Conservation (phyloP, 1,140 invertebrate genomes). For the Zaprionus lachaisei region DNA sequence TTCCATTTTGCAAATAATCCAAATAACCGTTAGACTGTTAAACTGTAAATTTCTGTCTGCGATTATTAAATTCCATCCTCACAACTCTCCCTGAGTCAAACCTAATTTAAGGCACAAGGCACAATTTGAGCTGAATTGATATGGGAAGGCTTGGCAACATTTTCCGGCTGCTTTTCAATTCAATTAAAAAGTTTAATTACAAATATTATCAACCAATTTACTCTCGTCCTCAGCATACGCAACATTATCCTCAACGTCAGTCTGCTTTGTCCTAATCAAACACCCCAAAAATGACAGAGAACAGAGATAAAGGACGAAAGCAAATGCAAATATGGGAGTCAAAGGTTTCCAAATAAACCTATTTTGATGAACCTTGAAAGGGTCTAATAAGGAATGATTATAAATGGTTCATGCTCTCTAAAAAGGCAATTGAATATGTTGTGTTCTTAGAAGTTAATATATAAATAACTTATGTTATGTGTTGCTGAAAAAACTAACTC, state of each 20-base stretch:
- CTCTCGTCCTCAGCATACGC: conserved; percentile 8
- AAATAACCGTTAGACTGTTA: conserved; percentile 15
- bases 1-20: conserved; percentile 29
- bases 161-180: conserved; percentile 35
- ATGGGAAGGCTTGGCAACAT: conserved; percentile 35
- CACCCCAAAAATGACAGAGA: neutral
- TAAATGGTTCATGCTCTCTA: neutral
- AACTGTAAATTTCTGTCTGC: neutral
- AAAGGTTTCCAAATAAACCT: neutral
- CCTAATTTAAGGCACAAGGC: neutral
- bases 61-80: conserved; percentile 15
- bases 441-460: neutral
- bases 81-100: neutral
- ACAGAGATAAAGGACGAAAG: neutral
- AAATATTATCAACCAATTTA: conserved; percentile 56
- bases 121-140: conserved; percentile 55
- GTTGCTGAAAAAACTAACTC: no score
- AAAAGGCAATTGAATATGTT: neutral
- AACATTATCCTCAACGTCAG: conserved; percentile 22
- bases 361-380: neutral
- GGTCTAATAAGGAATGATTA: neutral
- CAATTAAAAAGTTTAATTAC: conserved; percentile 77
- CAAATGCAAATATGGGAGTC: neutral
- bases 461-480: no score
- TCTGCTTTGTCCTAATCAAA: conserved; percentile 26